phyloP scores from a whole-genome alignment of 64 coral and sea anemone genomes.

The Porites lutea region DNA sequence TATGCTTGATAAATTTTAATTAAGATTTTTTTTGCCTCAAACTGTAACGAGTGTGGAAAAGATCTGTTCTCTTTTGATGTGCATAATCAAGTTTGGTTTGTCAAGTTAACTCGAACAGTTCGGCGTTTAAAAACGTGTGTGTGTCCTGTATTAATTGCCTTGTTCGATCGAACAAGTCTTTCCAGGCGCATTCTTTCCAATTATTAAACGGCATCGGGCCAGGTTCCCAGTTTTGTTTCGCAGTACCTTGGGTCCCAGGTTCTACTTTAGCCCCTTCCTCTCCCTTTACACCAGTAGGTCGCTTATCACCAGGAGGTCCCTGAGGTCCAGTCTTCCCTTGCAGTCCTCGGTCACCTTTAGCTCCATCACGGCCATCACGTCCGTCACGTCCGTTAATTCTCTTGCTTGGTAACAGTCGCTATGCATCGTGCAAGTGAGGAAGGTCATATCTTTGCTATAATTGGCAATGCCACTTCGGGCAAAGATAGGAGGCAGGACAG shows the following conservation, averaged over 20 bases:
- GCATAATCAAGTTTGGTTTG: too few species aligned
- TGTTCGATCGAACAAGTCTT: neutral
- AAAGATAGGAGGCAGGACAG: too few species aligned
- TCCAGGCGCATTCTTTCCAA: constrained; percentile 30
- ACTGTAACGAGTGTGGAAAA: too few species aligned
- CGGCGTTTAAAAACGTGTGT: too few species aligned
- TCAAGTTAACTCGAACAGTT: too few species aligned
- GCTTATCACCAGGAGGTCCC: neutral
- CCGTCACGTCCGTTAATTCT: neutral
- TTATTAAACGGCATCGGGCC: neutral
- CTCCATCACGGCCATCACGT: neutral
- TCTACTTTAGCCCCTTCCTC: neutral
- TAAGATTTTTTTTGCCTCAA: too few species aligned
- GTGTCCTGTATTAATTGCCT: neutral
- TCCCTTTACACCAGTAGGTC: neutral
- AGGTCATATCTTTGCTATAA: too few species aligned
- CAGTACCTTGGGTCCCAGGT: too few species aligned
- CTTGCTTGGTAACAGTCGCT: too few species aligned
- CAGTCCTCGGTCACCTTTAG: neutral
- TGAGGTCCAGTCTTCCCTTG: neutral
- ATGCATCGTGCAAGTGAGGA: too few species aligned
- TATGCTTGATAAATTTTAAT: too few species aligned
- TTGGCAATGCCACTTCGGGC: too few species aligned
- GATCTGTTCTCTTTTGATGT: neutral
- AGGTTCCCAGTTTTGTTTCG: neutral